Evolutionary conservation across 2,888 invertebrate genomes (phyloP).

Genomic region (Oscheius sp.): DNA sequence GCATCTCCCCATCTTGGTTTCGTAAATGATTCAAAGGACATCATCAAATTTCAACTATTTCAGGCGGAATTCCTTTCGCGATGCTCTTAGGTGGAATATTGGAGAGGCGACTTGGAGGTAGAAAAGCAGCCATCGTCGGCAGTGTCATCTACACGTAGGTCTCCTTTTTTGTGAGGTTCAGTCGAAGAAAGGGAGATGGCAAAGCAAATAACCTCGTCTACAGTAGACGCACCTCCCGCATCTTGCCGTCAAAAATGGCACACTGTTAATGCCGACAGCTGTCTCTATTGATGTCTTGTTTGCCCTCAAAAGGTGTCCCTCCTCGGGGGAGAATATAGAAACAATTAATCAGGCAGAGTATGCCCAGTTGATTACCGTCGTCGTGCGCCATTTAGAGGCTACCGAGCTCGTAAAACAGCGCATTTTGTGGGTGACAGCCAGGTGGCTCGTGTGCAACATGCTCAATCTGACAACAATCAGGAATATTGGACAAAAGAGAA

Average conservation of each 20-base stretch:
- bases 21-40: no score
- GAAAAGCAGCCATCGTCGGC: constrained; percentile 63
- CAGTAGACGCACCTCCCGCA: constrained; percentile 13
- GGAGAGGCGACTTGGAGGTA: constrained; percentile 62
- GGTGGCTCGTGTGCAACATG: constrained; percentile 26
- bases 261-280: constrained; percentile 28
- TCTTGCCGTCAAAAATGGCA: constrained; percentile 25
- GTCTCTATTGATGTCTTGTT: constrained; percentile 30
- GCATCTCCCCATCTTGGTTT: not conserved
- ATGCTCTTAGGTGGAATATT: constrained; percentile 69
- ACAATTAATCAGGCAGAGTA: constrained; percentile 24
- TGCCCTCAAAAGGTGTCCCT: not conserved
- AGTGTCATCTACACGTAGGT: constrained; percentile 64
- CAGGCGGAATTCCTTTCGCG: constrained; percentile 69
- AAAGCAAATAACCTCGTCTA: constrained; percentile 16
- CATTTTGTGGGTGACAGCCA: constrained; percentile 27
- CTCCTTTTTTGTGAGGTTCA: not conserved
- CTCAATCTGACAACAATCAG: not conserved
- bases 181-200: not conserved
- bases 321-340: not conserved
- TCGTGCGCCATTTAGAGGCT: constrained; percentile 5
- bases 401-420: constrained; percentile 23
- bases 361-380: constrained; percentile 22
- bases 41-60: constrained; percentile 19
- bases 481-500: not conserved